phyloP scores from a whole-genome alignment of 2,888 invertebrate genomes.

The Macroteleia sp. region DNA sequence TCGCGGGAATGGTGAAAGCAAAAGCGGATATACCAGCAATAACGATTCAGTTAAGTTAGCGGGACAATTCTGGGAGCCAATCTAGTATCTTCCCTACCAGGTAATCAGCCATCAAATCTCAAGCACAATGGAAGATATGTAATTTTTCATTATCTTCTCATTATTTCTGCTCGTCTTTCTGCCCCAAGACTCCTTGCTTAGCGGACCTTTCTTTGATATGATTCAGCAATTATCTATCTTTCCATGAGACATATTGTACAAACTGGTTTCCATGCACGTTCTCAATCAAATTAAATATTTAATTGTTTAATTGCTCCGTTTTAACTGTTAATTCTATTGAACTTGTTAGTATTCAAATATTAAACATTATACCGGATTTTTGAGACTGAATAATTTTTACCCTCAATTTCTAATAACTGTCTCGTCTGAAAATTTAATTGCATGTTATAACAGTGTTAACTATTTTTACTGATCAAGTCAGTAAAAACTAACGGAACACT shows the following conservation, averaged over 20 bases:
- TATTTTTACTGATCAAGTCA: no score
- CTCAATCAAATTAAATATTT: neutral
- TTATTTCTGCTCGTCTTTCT: conserved; percentile 45
- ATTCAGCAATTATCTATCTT: conserved; percentile 38
- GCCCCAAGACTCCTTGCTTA: conserved; percentile 9
- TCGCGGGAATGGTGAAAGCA: conserved; percentile 73
- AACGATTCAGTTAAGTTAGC: conserved; percentile 54
- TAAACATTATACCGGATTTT: no score
- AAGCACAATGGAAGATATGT: conserved; percentile 42
- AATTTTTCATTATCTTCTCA: conserved; percentile 63
- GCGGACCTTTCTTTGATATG: conserved; percentile 36
- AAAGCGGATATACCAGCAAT: conserved; percentile 69
- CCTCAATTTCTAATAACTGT: no score
- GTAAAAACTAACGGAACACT: no score
- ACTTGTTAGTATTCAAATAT: neutral
- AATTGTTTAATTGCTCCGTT: conserved; percentile 16
- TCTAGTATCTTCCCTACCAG: conserved; percentile 36
- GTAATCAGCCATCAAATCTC: conserved; percentile 64
- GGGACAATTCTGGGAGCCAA: conserved; percentile 70
- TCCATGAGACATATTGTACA: conserved; percentile 14
- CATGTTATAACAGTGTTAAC: no score
- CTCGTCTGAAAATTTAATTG: no score
- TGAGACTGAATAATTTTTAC: neutral
- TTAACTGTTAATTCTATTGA: neutral
- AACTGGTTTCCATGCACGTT: conserved; percentile 8